A percentile compares a stretch with the other conserved stretches of the same genome.
Conservation (phyloP, 2,113 vertebrate genomes). For the Pungitius pungitius region DNA sequence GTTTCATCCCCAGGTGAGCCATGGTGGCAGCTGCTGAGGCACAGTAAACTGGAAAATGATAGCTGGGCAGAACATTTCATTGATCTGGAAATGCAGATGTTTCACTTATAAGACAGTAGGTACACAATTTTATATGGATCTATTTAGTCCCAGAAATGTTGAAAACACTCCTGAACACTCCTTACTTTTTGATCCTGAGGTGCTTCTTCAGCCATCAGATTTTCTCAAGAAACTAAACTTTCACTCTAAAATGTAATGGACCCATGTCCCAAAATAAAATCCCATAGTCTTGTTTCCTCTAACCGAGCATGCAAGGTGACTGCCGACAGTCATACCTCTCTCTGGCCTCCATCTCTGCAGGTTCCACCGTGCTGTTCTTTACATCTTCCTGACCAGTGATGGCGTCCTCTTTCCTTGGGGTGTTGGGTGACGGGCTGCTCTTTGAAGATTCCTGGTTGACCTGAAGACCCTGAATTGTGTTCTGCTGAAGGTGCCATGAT, state of each 20-base stretch:
- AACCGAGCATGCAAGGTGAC: constrained; percentile 23
- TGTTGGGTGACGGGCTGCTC: constrained; percentile 73
- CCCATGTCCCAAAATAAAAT: constrained; percentile 14
- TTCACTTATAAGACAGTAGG: constrained; percentile 10
- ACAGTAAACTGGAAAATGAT: constrained; percentile 61
- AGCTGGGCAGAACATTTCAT: constrained; percentile 36
- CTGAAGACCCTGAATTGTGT: constrained; percentile 84
- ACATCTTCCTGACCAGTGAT: constrained; percentile 78
- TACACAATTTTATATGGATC: background rate
- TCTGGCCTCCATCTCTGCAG: constrained; percentile 81
- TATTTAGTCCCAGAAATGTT: constrained; percentile 12
- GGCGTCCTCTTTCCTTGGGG: constrained; percentile 80
- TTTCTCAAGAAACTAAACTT: constrained; percentile 12
- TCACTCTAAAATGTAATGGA: constrained; percentile 12
- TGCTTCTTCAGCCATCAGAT: constrained; percentile 11
- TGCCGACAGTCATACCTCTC: constrained; percentile 85
- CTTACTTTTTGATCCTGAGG: background rate
- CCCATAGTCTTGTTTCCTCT: background rate
- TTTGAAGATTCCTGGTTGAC: constrained; percentile 84
- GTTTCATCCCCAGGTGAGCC: constrained; percentile 71
- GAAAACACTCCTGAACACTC: too few species aligned
- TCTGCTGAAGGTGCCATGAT: constrained; percentile 86
- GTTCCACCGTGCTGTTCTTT: constrained; percentile 84
- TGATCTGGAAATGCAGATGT: constrained; percentile 24
- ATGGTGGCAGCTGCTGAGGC: constrained; percentile 48